These are phyloP conservation scores for Cinclus cinclus DNA, from an alignment of 2,113 vertebrate genomes.

Conservation along the genomic window DNA sequence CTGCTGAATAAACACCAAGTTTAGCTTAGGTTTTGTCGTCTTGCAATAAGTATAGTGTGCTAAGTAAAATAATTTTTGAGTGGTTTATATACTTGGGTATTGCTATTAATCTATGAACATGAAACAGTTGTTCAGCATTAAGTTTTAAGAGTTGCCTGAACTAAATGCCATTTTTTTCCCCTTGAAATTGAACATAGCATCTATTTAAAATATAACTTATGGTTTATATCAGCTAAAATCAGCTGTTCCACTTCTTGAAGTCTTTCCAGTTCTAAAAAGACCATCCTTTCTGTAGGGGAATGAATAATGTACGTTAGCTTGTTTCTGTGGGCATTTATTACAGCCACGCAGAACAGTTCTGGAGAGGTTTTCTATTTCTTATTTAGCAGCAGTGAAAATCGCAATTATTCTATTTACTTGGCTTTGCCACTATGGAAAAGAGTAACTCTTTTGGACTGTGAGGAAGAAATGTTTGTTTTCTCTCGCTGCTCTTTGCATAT, in stretches of 20 bases:
- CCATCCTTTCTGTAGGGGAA: background rate
- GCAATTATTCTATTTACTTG: conserved; percentile 41
- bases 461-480: conserved; percentile 25
- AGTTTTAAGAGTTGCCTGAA: background rate
- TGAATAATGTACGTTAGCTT: conserved; percentile 39
- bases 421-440: conserved; percentile 17
- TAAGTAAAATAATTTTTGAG: background rate
- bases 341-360: conserved; percentile 6
- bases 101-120: background rate
- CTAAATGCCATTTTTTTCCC: background rate
- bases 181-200: background rate
- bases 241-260: background rate
- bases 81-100: background rate
- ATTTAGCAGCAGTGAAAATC: conserved; percentile 51
- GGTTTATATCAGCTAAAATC: background rate
- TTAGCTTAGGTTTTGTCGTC: background rate
- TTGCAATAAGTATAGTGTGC: background rate
- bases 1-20: background rate
- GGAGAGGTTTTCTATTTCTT: conserved; percentile 54
- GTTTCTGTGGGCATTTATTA: conserved; percentile 49
- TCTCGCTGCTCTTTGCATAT: conserved; percentile 23
- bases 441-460: conserved; percentile 21
- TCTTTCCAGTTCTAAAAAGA: background rate
- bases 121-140: background rate
- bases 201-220: background rate